These are phyloP conservation scores for Itoplectis maculator DNA, from an alignment of 2,888 invertebrate genomes.

Conservation along the genomic window DNA sequence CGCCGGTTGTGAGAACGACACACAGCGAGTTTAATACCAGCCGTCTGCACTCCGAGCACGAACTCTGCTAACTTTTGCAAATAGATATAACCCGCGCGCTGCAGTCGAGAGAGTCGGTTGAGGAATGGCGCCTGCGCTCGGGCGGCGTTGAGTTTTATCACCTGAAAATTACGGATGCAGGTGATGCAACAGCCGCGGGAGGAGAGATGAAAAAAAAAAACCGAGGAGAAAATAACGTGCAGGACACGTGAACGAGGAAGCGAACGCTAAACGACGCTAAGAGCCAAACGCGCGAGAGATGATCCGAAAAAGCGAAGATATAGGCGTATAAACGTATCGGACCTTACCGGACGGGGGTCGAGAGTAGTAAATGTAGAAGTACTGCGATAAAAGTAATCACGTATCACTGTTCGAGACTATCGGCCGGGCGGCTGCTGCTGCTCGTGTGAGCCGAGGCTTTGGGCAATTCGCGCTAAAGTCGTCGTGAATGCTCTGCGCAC, in stretches of 20 bases:
- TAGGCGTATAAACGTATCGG: slow-evolving; percentile 17
- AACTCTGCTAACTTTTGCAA: slow-evolving; percentile 65
- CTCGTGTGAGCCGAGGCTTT: slow-evolving; percentile 55
- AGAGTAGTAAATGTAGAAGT: slow-evolving; percentile 65
- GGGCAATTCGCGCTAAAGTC: slow-evolving; percentile 60
- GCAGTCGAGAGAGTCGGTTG: slow-evolving; percentile 14
- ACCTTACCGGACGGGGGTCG: slow-evolving; percentile 34
- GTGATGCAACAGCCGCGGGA: neutral
- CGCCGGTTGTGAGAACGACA: slow-evolving; percentile 19
- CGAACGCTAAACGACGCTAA: neutral
- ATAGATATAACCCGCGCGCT: slow-evolving; percentile 46
- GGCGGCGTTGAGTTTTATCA: neutral
- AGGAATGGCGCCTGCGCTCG: neutral
- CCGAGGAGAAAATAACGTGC: neutral
- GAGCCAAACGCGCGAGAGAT: neutral
- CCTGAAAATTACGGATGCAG: neutral
- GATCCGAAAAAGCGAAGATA: slow-evolving; percentile 4
- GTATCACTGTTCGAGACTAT: slow-evolving; percentile 60
- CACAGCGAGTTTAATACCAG: slow-evolving; percentile 54
- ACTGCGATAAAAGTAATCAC: slow-evolving; percentile 65
- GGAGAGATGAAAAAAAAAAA: neutral
- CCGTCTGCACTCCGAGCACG: slow-evolving; percentile 66
- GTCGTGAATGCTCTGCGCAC: slow-evolving; percentile 50
- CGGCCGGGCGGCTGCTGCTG: neutral
- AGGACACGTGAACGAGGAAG: neutral